A percentile compares a stretch with the other conserved stretches of the same genome.
Evolutionary conservation across 2,113 vertebrate genomes (phyloP).

Genomic region (Ia io): DNA sequence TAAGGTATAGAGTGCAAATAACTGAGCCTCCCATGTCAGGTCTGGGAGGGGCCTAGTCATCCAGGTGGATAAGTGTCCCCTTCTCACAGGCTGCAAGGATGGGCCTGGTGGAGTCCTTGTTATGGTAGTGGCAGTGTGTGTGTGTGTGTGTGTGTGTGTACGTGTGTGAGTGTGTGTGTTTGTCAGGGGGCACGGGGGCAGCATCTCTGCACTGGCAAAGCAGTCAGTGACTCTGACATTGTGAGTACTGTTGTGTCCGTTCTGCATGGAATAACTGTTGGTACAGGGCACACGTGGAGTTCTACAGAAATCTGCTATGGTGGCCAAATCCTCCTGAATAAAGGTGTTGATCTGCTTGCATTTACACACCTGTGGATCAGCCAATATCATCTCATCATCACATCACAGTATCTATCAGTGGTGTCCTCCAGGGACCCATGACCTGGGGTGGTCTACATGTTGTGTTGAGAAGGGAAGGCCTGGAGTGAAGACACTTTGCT

Average conservation of each 20-base stretch:
- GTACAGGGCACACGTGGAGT: not conserved
- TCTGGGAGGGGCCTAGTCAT: not conserved
- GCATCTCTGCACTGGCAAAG: not conserved
- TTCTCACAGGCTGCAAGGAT: not conserved
- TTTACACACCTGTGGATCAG: not conserved
- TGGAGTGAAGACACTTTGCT: not conserved
- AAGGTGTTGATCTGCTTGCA: not conserved
- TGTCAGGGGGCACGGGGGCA: too few species aligned
- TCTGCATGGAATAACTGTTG: not conserved
- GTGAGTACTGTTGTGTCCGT: not conserved
- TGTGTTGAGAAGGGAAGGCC: not conserved
- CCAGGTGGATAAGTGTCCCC: not conserved
- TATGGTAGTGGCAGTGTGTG: not conserved
- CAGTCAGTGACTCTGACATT: not conserved
- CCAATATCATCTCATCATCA: not conserved
- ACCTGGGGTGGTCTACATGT: not conserved
- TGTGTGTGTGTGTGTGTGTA: not conserved
- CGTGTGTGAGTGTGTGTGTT: too few species aligned
- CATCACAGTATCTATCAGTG: not conserved
- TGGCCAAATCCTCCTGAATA: not conserved
- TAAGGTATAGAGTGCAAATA: not conserved
- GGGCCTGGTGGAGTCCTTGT: not conserved
- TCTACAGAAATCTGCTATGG: not conserved
- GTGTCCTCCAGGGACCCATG: not conserved
- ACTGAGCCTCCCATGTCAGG: not conserved